Conservation (phyloP, 1,140 invertebrate genomes). For the Augochlora pura region DNA sequence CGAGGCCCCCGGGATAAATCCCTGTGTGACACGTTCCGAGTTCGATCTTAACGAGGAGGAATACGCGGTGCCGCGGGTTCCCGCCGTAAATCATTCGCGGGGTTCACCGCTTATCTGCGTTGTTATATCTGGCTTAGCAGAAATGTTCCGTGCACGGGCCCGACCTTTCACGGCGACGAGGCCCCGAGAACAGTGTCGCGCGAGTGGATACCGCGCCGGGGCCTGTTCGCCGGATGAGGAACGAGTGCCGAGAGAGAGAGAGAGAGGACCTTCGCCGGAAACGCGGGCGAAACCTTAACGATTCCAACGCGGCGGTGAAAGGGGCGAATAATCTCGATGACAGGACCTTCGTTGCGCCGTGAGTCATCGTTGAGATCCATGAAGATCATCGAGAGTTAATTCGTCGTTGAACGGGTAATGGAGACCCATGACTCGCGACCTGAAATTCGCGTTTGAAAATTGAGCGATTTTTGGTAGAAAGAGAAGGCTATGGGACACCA, state of each 20-base stretch:
- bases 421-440: too few species aligned
- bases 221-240: conserved; percentile 1
- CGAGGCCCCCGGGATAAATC: too few species aligned
- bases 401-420: too few species aligned
- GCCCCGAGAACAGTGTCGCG: conserved; percentile 17
- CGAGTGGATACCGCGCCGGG: conserved; percentile 12
- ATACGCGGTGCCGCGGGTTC: conserved; percentile 22
- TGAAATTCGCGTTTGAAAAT: too few species aligned
- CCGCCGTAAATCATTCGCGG: conserved; percentile 46
- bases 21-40: conserved; percentile 22
- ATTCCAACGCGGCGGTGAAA: neutral
- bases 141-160: conserved; percentile 8
- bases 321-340: neutral
- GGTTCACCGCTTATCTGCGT: conserved; percentile 48
- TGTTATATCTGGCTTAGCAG: conserved; percentile 51
- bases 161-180: conserved; percentile 31
- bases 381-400: too few species aligned
- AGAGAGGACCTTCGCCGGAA: neutral
- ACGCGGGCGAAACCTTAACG: conserved; percentile 13
- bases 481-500: too few species aligned
- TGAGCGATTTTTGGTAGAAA: too few species aligned
- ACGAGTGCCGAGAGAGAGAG: neutral
- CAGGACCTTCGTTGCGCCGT: conserved; percentile 8
- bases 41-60: conserved; percentile 51
- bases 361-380: conserved; percentile 3